These are phyloP conservation scores for Archaeoteleia sp. DNA, from an alignment of 2,888 invertebrate species.

Conservation along the genomic window DNA sequence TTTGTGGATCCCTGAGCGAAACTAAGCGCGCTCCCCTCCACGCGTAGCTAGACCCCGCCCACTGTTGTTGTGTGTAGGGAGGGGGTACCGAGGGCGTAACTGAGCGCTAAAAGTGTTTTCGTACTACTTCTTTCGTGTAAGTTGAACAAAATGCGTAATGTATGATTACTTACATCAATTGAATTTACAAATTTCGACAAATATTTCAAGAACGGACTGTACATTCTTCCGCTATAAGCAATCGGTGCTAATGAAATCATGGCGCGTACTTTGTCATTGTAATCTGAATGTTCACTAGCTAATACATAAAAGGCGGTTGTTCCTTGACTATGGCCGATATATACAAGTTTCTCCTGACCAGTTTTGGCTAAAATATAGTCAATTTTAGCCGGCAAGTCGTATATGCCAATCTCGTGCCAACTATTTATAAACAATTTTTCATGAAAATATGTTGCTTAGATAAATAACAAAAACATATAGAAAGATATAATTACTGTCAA, in stretches of 20 bases:
- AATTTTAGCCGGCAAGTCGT: constrained; percentile 79
- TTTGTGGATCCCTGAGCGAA: too few relatives aligned
- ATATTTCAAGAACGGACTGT: constrained; percentile 70
- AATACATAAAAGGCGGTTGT: constrained; percentile 73
- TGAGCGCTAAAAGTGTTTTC: too few relatives aligned
- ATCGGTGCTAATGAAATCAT: constrained; percentile 73
- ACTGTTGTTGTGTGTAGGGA: too few relatives aligned
- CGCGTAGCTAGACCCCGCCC: too few relatives aligned
- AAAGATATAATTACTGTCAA: too few relatives aligned
- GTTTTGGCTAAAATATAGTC: constrained; percentile 77
- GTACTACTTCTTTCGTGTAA: too few relatives aligned
- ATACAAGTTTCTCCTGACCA: constrained; percentile 74
- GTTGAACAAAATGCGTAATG: too few relatives aligned
- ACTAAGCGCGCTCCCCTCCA: too few relatives aligned
- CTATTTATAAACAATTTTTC: too few relatives aligned
- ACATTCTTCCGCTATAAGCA: constrained; percentile 72
- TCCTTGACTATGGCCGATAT: constrained; percentile 80
- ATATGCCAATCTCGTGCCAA: constrained; percentile 80
- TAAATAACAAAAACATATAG: too few relatives aligned
- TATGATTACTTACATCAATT: background rate
- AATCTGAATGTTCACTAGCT: constrained; percentile 71
- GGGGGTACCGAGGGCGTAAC: too few relatives aligned
- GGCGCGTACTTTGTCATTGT: constrained; percentile 73
- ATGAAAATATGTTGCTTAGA: too few relatives aligned
- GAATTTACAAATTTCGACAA: constrained; percentile 72